Conservation (phyloP, 2,113 vertebrate genomes). For the Aplodontia rufa region DNA sequence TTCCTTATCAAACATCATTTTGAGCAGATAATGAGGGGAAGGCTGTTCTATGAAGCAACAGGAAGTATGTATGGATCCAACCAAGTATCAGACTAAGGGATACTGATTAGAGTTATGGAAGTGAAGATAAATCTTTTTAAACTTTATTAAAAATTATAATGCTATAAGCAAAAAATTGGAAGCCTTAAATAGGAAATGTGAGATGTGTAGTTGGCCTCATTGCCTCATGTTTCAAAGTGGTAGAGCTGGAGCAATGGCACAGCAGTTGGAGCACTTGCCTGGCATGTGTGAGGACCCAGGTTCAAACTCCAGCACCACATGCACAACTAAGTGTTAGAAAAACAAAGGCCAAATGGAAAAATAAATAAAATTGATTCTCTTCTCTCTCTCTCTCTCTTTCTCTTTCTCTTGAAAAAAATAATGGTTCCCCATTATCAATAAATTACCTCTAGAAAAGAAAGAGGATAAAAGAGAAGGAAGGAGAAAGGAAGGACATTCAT, state of each 20-base stretch:
- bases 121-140: background rate
- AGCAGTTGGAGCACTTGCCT: too few species aligned
- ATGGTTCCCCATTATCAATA: background rate
- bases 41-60: background rate
- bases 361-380: too few species aligned
- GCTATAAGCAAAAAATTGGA: background rate
- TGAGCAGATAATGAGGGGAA: background rate
- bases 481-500: background rate
- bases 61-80: background rate
- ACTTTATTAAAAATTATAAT: background rate
- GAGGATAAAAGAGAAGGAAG: rapidly evolving
- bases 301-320: too few species aligned
- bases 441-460: background rate
- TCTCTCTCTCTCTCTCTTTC: too few species aligned
- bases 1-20: background rate
- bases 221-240: background rate
- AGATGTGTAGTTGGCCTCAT: background rate
- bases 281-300: too few species aligned
- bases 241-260: too few species aligned
- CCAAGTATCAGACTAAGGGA: too few species aligned
- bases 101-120: background rate
- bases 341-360: too few species aligned
- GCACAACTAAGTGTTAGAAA: too few species aligned
- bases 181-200: background rate
- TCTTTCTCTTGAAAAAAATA: too few species aligned